Percentiles rank a stretch among this genome's conserved stretches.
phyloP scores from a whole-genome alignment of 1,140 invertebrate species.

The Branchinecta lindahli region DNA sequence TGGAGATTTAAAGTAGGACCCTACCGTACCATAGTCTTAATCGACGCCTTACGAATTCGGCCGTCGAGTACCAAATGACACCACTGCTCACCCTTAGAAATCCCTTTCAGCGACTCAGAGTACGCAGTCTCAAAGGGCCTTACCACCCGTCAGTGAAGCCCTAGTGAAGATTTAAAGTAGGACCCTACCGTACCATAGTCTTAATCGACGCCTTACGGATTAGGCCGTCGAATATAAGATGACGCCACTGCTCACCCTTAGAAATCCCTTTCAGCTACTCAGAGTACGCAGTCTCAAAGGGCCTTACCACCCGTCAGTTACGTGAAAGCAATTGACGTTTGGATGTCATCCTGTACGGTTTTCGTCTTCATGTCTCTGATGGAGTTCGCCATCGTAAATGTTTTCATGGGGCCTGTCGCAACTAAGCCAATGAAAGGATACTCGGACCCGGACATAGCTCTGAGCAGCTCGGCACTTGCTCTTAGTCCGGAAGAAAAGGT shows the following conservation, averaged over 20 bases:
- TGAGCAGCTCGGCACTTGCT: neutral
- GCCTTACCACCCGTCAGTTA: conserved; percentile 77
- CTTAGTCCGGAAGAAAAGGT: neutral
- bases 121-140: conserved; percentile 72
- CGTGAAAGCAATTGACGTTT: conserved; percentile 80
- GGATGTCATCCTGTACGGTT: conserved; percentile 83
- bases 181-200: no score
- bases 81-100: neutral
- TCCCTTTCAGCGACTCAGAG: conserved; percentile 58
- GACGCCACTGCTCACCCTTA: neutral
- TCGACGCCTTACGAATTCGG: no score
- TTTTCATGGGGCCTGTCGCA: conserved; percentile 72
- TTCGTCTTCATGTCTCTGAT: conserved; percentile 83
- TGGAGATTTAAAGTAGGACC: no score
- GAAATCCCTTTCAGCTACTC: conserved; percentile 45
- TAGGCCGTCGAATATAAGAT: no score
- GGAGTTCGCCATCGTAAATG: conserved; percentile 82
- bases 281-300: conserved; percentile 76
- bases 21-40: no score
- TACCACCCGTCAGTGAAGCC: conserved; percentile 73
- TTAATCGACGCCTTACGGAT: no score
- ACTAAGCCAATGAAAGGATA: conserved; percentile 80
- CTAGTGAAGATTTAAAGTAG: no score
- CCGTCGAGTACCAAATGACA: no score
- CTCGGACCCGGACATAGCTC: conserved; percentile 59